Base-by-base conservation (phyloP, 2,888 invertebrate species). In the Agriopis aurantiaria region DNA sequence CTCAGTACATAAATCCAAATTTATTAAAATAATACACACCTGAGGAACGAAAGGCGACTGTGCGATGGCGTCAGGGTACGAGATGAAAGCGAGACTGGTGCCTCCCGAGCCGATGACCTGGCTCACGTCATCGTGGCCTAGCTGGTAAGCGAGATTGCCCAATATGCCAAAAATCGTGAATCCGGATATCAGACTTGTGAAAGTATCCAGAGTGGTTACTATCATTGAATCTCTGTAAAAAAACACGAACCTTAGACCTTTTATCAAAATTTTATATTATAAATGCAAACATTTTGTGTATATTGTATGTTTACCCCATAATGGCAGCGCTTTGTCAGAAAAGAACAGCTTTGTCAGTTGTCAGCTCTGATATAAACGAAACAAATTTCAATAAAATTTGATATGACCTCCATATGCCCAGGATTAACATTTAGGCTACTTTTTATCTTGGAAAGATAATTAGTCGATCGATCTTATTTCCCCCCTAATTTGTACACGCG, bases 51-150 rank as follows among this genome's bases (percentile, higher is more conserved):
- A 89, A 49, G 95, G 94, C 75, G 97, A 97, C 79, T 97, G 96
- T 0, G 97, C 96, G 69, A 98, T 96, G 3, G 97, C 97, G 80
- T 97, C 97, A 0, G 98, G 98, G 88, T 98, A 98, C 0, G 97
- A 97, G 46, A 98, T 96, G 82, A 98, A 98, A 0, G 98, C 98
- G 58, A 98, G 91, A 12, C 97, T 97, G 0, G 97, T 96, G 1
- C 97, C 98, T 51, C 97, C 96, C 49, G 95, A 88, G 2, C 96
- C 96, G 0, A 98, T 96, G 0, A 97, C 96, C 8, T 95, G 89
- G 5, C 91, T 83, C 1, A 97, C 95, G 64, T 96, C 96, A 40
- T 94, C 93, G 9, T 92, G 91, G 8, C 95, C 95, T 9, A 93
- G 94, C 81, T 96, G 96, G 79, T 96, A 90, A 0, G 97, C 97